Base-by-base conservation (phyloP, 2,888 invertebrate genomes). In the Lottia scabra region DNA sequence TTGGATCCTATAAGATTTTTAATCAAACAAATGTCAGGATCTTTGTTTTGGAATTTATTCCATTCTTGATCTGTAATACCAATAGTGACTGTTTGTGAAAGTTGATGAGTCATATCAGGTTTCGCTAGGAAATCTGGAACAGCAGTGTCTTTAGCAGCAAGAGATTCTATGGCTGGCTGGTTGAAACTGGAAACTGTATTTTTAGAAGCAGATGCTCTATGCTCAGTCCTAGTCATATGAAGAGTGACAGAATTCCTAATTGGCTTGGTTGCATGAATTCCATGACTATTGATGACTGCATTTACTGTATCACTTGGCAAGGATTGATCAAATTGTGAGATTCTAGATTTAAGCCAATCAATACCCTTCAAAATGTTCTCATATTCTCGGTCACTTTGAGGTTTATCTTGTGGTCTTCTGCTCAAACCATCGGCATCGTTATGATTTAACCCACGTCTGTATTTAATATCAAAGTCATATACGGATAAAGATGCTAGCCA, bases 381-480 rank as follows among this genome's bases (percentile, higher is more conserved):
- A 30, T 30, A 30, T 30, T 30, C 30, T 4, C 5, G 5, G 30
- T 30, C 48, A 48, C 10, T 12, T 48, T 48, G 48, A 48, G 48
- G 48, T 15, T 12, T 12, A 5, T 48, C 19, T 12, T 48, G 15
- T 26, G 67, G 68, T 79, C 30, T 2, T 30, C 30, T 30, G 5
- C 30, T 30, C 5, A 30, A 30, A 5, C 30, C 30, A 30, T 30
- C 80, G 4, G 80, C 77, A 74, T 80, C 79, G 10, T 65, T 38
- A 44, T 79, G 78, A 0, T 48, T 62, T 16, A 63, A 43, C 19
- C 80, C 79, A n/a, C 78, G 74, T 48, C 71, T 68, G 44, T 79
- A 80, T 16, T 56, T 26, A 64, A n/a, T n/a, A n/a, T n/a, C n/a
- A 56, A 80, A 80, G 48, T 77, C 69, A 30, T 71, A 80, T 1